Evolutionary conservation across 2,888 invertebrate species (phyloP).

Genomic region (Drosophila demipolita): DNA sequence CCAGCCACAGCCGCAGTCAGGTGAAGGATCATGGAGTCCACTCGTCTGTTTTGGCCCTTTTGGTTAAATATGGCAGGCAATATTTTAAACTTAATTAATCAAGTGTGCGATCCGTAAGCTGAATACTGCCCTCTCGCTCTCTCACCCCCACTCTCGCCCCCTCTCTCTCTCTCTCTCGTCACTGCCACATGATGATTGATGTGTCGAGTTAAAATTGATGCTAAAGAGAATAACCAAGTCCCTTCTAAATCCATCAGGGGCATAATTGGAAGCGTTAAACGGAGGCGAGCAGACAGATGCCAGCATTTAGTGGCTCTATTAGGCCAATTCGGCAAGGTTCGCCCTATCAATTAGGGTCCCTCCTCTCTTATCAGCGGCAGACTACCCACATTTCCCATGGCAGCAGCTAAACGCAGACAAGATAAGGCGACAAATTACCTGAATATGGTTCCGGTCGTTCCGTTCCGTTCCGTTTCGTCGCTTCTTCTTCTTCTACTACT

Average conservation of each 20-base stretch:
- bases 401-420: conserved; percentile 67
- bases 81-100: conserved; percentile 81
- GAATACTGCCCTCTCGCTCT: conserved; percentile 24
- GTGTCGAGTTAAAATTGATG: conserved; percentile 25
- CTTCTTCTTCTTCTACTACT: background rate
- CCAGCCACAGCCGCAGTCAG: conserved; percentile 17
- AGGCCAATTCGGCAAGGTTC: conserved; percentile 22
- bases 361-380: conserved; percentile 47
- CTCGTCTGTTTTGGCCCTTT: conserved; percentile 39
- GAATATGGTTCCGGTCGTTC: conserved; percentile 60
- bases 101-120: conserved; percentile 57
- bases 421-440: conserved; percentile 79
- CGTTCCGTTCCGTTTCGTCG: conserved; percentile 7
- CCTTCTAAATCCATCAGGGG: conserved; percentile 13
- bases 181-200: conserved; percentile 64
- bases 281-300: conserved; percentile 76
- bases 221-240: conserved; percentile 11
- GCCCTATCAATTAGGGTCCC: conserved; percentile 29
- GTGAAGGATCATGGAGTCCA: conserved; percentile 54
- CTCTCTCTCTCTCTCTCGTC: background rate
- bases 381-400: conserved; percentile 61
- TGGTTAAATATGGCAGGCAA: conserved; percentile 74
- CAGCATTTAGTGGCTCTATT: conserved; percentile 71
- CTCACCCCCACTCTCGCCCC: background rate
- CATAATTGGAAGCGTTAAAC: conserved; percentile 79